Evolutionary conservation across 2,888 invertebrate genomes (phyloP).

Genomic region (Lasioglossum malachurum): DNA sequence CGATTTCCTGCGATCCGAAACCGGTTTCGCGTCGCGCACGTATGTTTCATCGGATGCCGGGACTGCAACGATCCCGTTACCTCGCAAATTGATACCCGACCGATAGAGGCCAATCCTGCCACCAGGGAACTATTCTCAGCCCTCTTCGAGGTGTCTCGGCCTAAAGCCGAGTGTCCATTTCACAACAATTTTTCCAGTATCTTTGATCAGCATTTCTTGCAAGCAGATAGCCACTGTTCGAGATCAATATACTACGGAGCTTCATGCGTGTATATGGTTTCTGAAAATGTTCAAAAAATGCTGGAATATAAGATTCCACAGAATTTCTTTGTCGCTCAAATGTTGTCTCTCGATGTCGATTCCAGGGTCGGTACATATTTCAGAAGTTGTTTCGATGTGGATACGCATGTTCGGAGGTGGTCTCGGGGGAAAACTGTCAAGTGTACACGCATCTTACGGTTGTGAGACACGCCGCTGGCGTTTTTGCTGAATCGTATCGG

Average conservation of each 20-base stretch:
- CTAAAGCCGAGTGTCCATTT: not conserved
- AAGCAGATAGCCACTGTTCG: not conserved
- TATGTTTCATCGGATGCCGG: not conserved
- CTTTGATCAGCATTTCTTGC: not conserved
- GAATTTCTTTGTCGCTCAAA: too few species aligned
- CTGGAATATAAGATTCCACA: too few species aligned
- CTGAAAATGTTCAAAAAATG: too few species aligned
- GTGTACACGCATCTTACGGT: not conserved
- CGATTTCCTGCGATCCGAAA: constrained; percentile 23
- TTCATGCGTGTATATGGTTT: too few species aligned
- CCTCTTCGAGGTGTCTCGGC: not conserved
- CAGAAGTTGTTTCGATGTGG: not conserved
- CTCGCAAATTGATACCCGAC: constrained; percentile 17
- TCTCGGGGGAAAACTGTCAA: not conserved
- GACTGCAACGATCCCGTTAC: constrained; percentile 23
- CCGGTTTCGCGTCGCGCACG: constrained; percentile 23
- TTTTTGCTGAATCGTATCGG: not conserved
- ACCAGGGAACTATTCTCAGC: not conserved
- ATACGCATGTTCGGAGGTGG: not conserved
- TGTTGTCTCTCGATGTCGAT: not conserved
- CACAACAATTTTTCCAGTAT: not conserved
- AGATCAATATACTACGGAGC: too few species aligned
- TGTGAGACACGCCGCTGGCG: not conserved
- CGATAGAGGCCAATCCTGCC: not conserved
- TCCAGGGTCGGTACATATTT: not conserved